Base-by-base conservation (phyloP, 2,113 vertebrate genomes). In the Potamarius usumacintae region DNA sequence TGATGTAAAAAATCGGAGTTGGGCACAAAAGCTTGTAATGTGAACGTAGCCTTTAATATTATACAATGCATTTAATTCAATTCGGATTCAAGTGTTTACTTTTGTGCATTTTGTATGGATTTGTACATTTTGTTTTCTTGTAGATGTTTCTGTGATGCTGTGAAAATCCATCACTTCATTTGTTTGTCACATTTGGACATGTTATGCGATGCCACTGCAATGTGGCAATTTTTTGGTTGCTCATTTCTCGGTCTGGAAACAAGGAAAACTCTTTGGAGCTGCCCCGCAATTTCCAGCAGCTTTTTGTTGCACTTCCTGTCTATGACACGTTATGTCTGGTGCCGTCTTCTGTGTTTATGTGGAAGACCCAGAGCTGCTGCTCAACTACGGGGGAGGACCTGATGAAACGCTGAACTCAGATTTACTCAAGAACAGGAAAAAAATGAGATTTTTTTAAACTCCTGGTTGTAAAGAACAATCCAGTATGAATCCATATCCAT, bases 41-140 rank as follows among this genome's bases (percentile, higher is more conserved):
- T 48, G 79, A 82, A 62, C 58, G 79, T 34, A 62, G 79, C 10
- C 57, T 25, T 48, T 48, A 48, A 48, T 57, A 77, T 62, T 20
- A 8, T 58, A 11, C 60, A 67, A 34, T 12, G 42, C 25, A 55
- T 76, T 63, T 30, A 60, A 52, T 71, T 52, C 2, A 0, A 34
- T 82, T 82, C 0, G 7, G 57, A 30, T 30, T 84, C 48, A 53
- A 30, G 25, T 52, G 18, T 63, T 76, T 67, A 48, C 62, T 91
- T 92, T 90, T 93, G 83, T 86, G 90, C 89, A 88, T 89, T 93
- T 92, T 58, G 91, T 91, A 94, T 86, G 85, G 90, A 90, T 53
- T 92, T 88, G 72, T 89, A 87, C 91, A 90, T 89, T 89, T 42
- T 90, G 57, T 87, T 62, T 85, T 27, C 81, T 71, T 88, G 86